Conservation (phyloP, 2,113 vertebrate species). For the Bambusicola thoracicus region DNA sequence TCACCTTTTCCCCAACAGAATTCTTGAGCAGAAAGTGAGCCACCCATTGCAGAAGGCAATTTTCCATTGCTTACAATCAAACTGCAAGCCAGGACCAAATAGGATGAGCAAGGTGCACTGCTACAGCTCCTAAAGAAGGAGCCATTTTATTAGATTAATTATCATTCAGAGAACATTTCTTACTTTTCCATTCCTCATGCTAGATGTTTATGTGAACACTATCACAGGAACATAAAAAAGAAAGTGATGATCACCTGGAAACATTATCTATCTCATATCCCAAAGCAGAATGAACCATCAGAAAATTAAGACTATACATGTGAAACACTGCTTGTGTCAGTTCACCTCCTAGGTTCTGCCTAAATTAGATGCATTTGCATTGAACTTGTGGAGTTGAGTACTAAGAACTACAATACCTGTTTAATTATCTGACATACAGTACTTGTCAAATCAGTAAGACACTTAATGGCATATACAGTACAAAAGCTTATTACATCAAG, state of each 20-base stretch:
- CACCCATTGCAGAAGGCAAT: fast-evolving
- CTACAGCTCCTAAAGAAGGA: not conserved
- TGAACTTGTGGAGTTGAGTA: not conserved
- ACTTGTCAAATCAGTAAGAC: not conserved
- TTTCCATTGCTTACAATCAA: not conserved
- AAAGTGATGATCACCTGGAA: not conserved
- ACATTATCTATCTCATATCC: not conserved
- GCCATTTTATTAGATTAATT: not conserved
- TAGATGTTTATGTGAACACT: not conserved
- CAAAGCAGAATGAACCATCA: not conserved
- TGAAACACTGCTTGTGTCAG: not conserved
- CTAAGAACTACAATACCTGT: no score
- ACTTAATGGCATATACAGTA: not conserved
- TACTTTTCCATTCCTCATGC: not conserved
- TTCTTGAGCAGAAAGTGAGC: not conserved
- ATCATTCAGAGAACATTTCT: not conserved
- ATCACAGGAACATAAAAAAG: not conserved
- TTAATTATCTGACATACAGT: constrained; percentile 37
- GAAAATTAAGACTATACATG: not conserved
- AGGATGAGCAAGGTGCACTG: not conserved
- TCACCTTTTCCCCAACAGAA: not conserved
- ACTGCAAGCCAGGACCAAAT: not conserved
- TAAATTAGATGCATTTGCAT: not conserved
- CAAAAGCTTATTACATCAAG: not conserved
- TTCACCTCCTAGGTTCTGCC: not conserved